Evolutionary conservation across 2,113 vertebrate genomes (phyloP).

Genomic region (Azemiops feae): DNA sequence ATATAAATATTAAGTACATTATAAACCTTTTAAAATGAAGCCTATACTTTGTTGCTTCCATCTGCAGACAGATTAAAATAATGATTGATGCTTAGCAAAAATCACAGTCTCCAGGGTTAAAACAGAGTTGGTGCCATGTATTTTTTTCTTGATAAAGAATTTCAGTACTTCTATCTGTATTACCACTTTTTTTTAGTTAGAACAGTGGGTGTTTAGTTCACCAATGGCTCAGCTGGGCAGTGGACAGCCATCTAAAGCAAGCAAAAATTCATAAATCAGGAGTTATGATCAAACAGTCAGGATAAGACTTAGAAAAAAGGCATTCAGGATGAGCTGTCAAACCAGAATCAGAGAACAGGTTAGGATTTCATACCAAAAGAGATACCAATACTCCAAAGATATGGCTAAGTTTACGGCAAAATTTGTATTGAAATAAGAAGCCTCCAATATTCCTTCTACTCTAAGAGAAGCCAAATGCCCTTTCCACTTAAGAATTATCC

Average conservation of each 20-base stretch:
- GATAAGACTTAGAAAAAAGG: neutral
- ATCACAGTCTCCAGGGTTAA: slow-evolving; percentile 2
- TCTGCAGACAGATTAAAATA: slow-evolving; percentile 44
- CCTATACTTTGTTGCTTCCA: slow-evolving; percentile 40
- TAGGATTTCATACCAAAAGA: neutral
- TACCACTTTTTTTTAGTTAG: neutral
- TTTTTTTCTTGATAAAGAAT: neutral
- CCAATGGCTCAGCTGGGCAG: neutral
- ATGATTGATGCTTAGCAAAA: slow-evolving; percentile 31
- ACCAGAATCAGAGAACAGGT: neutral
- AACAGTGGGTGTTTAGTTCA: neutral
- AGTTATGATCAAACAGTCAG: neutral
- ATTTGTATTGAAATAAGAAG: neutral
- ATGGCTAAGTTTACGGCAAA: neutral
- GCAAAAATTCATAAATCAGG: neutral
- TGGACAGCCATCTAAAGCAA: neutral
- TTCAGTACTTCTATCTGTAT: neutral
- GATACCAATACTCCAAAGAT: neutral
- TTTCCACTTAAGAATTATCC: neutral
- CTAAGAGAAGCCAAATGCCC: neutral
- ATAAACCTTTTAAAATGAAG: slow-evolving; percentile 13
- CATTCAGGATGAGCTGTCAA: neutral
- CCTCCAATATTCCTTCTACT: neutral
- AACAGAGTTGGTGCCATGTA: neutral
- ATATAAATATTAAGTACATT: slow-evolving; percentile 49